Conservation (phyloP, 2,888 invertebrate species). For the Hipparchia semele region DNA sequence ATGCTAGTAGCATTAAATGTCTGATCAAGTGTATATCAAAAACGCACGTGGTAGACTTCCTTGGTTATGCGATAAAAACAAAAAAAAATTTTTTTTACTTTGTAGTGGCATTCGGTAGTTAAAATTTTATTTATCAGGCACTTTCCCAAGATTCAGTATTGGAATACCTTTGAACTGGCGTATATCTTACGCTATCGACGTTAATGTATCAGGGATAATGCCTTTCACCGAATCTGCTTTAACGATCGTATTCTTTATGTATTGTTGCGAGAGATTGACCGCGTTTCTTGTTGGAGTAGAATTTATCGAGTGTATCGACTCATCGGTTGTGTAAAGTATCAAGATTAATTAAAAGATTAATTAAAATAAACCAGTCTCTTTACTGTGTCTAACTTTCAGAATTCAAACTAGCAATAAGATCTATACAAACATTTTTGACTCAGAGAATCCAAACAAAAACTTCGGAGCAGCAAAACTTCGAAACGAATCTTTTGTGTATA, state of each 20-base stretch:
- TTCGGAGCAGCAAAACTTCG: not conserved
- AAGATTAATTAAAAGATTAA: slow-evolving; percentile 3
- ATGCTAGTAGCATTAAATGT: no score
- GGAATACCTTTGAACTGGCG: slow-evolving; percentile 31
- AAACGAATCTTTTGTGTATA: not conserved
- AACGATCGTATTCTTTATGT: slow-evolving; percentile 18
- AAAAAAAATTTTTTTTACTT: not conserved
- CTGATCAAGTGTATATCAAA: no score
- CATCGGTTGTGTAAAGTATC: slow-evolving; percentile 1
- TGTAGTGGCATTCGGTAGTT: not conserved
- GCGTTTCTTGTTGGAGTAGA: slow-evolving; percentile 10
- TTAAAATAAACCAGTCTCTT: not conserved
- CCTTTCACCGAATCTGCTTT: slow-evolving; percentile 31
- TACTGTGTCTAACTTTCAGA: not conserved
- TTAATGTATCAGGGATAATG: slow-evolving; percentile 28
- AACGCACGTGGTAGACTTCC: no score
- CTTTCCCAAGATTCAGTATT: slow-evolving; percentile 9
- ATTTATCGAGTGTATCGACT: slow-evolving; percentile 6
- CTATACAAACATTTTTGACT: not conserved
- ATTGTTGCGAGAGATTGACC: slow-evolving; percentile 6
- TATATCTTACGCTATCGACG: slow-evolving; percentile 12
- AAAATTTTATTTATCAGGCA: slow-evolving; percentile 7
- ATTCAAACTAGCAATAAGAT: not conserved
- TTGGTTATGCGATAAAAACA: not conserved
- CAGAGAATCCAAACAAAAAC: not conserved